Evolutionary conservation across 1,140 invertebrate genomes (phyloP).

Genomic region (Alviniconcha marisindica): DNA sequence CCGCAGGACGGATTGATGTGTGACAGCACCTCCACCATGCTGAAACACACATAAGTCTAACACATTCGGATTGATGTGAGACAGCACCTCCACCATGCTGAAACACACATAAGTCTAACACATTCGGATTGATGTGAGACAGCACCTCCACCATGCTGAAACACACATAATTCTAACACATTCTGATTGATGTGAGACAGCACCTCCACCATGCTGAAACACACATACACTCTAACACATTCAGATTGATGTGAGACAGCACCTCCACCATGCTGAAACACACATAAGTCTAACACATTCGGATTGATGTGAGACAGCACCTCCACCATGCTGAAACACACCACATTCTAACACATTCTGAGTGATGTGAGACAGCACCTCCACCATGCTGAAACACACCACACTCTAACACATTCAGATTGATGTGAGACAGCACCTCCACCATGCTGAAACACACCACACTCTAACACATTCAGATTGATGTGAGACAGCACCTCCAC

Average conservation of each 20-base stretch:
- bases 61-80: constrained; percentile 41
- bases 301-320: no score
- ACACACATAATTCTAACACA: neutral
- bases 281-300: neutral
- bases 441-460: no score
- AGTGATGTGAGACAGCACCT: no score
- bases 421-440: no score
- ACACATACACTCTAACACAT: neutral
- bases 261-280: no score
- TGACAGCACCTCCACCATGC: constrained; percentile 50
- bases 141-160: constrained; percentile 53
- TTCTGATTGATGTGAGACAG: constrained; percentile 45
- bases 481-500: no score
- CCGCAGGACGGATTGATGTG: constrained; percentile 45
- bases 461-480: no score
- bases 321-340: no score
- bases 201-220: constrained; percentile 50
- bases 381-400: no score
- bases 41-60: constrained; percentile 7
- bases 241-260: no score
- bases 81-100: constrained; percentile 52
- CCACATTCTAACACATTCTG: no score
- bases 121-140: constrained; percentile 42
- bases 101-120: neutral
- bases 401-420: no score